Evolutionary conservation across 2,888 invertebrate species (phyloP), one percentile per base, ranked within the genome.

Genomic region (Artemia sinica): DNA sequence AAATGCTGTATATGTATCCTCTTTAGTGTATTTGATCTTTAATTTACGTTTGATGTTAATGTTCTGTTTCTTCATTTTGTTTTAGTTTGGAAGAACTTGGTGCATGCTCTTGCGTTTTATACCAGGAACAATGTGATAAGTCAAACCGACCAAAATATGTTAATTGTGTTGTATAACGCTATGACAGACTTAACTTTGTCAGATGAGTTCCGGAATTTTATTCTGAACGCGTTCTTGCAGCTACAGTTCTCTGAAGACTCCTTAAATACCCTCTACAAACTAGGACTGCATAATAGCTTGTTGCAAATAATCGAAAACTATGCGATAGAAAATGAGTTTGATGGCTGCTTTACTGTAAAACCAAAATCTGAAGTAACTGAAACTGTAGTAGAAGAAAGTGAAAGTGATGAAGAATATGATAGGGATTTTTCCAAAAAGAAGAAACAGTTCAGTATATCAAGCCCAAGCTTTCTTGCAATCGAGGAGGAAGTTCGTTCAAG

Each of bases 151-250:
- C 14, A n/a, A 8, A 14, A n/a, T 14, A 18, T 8, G 14, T 18
- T 58, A 58, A n/a, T 18, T 9, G 18, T 58, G 18, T 18, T 58
- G 8, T 18, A 58, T 18, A 14, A n/a, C n/a, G 58, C 58, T 9
- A 58, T 58, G 58, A 58, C 18, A 14, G 58, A 58, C 58, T 18
- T 18, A 9, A 58, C 58, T 8, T 18, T 58, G 18, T 18, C 58
- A 18, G 58, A 58, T 14, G 58, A 58, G 1, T 18, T 58, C 14
- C 58, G 58, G 14, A n/a, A 58, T 18, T 58, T 58, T 18, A 58
- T 58, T 58, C 58, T 58, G 58, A 58, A 58, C 10, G 58, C 58
- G 14, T 58, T 58, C 10, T n/a, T 58, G n/a, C 58, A 58, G 58
- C 18, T 58, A 14, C 18, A n/a, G 8, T 58, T 58, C 58, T 18